phyloP scores from a whole-genome alignment of 2,797 vertebrate species.

The Ptychadena robeensis region DNA sequence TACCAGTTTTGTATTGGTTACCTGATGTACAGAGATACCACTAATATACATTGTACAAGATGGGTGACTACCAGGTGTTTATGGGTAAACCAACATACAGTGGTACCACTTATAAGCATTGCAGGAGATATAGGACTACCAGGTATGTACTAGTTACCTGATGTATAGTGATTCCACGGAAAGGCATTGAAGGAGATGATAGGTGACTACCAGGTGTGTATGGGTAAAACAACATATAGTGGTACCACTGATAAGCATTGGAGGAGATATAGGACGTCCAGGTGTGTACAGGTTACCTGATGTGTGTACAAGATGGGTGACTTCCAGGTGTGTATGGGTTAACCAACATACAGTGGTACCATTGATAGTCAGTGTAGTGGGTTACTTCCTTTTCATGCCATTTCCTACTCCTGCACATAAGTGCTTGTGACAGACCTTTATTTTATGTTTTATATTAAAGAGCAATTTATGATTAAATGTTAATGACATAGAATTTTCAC shows the following conservation, averaged over 20 bases:
- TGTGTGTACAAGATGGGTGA: background rate
- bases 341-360: background rate
- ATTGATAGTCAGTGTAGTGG: conserved; percentile 60
- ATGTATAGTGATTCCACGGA: background rate
- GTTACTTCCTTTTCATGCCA: conserved; percentile 73
- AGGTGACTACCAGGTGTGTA: background rate
- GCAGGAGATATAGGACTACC: too few relatives aligned
- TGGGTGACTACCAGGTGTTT: background rate
- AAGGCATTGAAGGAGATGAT: background rate
- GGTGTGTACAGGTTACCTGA: conserved; percentile 34
- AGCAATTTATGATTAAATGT: conserved; percentile 91
- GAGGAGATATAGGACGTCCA: too few relatives aligned
- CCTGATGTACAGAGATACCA: background rate
- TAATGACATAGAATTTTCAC: conserved; percentile 93
- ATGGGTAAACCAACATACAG: too few relatives aligned
- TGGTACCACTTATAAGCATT: too few relatives aligned
- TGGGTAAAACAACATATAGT: too few relatives aligned
- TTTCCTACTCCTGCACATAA: conserved; percentile 85
- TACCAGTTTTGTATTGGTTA: too few relatives aligned
- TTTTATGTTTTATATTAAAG: conserved; percentile 94
- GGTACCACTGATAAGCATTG: too few relatives aligned
- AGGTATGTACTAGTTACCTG: background rate
- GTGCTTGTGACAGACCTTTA: conserved; percentile 91
- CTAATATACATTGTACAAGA: background rate
- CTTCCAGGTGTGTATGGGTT: background rate